Evolutionary conservation across 2,797 vertebrate species (phyloP).

Genomic region (Lagorchestes hirsutus): DNA sequence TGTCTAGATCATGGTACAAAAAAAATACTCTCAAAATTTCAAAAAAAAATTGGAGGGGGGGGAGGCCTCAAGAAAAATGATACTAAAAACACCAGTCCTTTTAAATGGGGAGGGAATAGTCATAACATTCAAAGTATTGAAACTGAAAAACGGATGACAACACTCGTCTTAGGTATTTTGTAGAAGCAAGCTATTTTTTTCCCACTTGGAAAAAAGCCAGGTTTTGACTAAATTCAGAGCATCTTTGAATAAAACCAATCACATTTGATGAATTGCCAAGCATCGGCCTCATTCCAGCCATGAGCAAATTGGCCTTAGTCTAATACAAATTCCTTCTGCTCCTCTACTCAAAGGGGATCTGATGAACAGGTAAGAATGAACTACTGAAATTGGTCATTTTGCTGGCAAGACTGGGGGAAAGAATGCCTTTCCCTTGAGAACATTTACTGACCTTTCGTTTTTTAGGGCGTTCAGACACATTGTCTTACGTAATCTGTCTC

Average conservation of each 20-base stretch:
- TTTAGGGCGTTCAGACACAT: not conserved
- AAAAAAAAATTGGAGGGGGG: not conserved
- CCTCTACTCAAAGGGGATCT: not conserved
- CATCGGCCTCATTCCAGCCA: not conserved
- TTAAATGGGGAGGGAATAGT: not conserved
- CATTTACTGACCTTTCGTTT: constrained; percentile 7
- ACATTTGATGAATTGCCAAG: not conserved
- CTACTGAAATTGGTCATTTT: not conserved
- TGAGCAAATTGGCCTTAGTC: not conserved
- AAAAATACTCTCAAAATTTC: not conserved
- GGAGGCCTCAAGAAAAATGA: not conserved
- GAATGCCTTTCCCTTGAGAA: not conserved
- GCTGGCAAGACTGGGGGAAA: not conserved
- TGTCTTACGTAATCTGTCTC: not conserved
- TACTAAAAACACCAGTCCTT: not conserved
- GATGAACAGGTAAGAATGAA: not conserved
- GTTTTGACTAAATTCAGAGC: not conserved
- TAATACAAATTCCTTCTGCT: not conserved
- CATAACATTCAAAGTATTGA: not conserved
- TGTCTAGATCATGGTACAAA: not conserved
- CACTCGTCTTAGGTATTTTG: not conserved
- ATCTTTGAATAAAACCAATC: constrained; percentile 3
- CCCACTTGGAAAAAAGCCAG: not conserved
- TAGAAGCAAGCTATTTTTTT: not conserved
- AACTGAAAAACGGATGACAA: constrained; percentile 2